A percentile compares a stretch with the other conserved stretches of the same genome.
phyloP scores from a whole-genome alignment of 37 sponge, comb jelly and placozoan genomes.

The Hexactinellida sp. region DNA sequence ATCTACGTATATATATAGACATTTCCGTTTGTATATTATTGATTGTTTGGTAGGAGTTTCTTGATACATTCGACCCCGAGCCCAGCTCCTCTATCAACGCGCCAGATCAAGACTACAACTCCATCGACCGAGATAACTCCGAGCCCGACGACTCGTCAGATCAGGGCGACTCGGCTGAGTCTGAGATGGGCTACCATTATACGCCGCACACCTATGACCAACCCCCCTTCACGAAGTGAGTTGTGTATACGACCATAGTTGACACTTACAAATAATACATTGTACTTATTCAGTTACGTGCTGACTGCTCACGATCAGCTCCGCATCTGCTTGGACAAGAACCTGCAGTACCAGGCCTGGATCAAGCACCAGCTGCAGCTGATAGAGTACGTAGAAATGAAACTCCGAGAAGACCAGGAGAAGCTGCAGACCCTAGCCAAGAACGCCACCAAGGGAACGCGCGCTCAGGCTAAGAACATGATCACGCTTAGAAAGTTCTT shows the following conservation, averaged over 20 bases:
- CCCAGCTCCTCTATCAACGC: neutral
- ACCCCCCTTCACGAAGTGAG: neutral
- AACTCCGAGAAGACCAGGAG: neutral
- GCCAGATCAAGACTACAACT: neutral
- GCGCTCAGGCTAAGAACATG: constrained; percentile 7
- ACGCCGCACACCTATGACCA: neutral
- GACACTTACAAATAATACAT: neutral
- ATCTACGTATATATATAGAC: neutral
- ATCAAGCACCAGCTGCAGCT: constrained; percentile 1
- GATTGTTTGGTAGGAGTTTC: neutral
- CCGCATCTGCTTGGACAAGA: neutral
- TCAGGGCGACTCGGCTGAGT: neutral
- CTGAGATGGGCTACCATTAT: neutral
- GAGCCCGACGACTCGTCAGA: neutral
- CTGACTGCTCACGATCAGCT: constrained; percentile 3
- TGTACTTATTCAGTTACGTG: neutral
- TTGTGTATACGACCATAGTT: neutral
- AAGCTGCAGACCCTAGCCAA: constrained; percentile 5
- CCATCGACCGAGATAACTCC: neutral
- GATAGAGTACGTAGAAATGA: neutral
- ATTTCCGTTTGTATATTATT: neutral
- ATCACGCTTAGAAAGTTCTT: neutral
- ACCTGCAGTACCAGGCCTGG: neutral
- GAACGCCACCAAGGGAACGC: neutral
- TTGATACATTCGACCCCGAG: neutral